Base-by-base conservation (phyloP, 2,888 invertebrate species). In the Sinohyriopsis cumingii region DNA sequence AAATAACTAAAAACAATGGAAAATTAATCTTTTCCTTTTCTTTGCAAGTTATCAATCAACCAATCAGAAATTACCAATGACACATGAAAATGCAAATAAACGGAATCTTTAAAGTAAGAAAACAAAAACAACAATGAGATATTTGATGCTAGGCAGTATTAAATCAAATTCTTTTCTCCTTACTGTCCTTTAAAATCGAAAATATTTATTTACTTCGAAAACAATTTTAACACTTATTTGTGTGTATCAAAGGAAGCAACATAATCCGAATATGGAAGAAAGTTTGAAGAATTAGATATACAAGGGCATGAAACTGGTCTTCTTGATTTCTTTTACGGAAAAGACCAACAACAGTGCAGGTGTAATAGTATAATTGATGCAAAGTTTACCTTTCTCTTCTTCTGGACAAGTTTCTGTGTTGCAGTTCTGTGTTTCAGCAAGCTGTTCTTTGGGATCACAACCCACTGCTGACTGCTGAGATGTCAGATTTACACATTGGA, bases 401-500 rank as follows among this genome's bases (percentile, higher is more conserved):
- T 79, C 70, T 59, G 81, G 87, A 75, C 91, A 90, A 4, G 83
- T 79, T 24, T 88, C 85, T 9, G 67, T 77, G 68, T 89, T 86
- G 73, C 91, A 91, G 5, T 79, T 73, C 76, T 87, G 87, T 54
- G 79, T 80, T 64, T 86, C 85, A 1, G 76, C 76, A 22, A 90
- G 91, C 77, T 86, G 88, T 6, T 66, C 66, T 20, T 65, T 60
- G 12, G 60, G 33, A 25, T 84, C 79, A 79, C 91, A 91, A 19
- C 87, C 88, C 0, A 76, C 71, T 6, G 86, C 82, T 19, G 85
- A 76, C 67, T 84, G 81, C 67, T 89, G 88, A 7, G 89, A 87
- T 18, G 86, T 81, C 61, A 84, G 70, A 72, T 88, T 84, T 15
- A 90, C 86, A 79, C 91, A 91, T 81, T 90, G 87, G n/a, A 91